Evolutionary conservation across 2,797 vertebrate species (phyloP).

Genomic region (Anisognathus igniventris): DNA sequence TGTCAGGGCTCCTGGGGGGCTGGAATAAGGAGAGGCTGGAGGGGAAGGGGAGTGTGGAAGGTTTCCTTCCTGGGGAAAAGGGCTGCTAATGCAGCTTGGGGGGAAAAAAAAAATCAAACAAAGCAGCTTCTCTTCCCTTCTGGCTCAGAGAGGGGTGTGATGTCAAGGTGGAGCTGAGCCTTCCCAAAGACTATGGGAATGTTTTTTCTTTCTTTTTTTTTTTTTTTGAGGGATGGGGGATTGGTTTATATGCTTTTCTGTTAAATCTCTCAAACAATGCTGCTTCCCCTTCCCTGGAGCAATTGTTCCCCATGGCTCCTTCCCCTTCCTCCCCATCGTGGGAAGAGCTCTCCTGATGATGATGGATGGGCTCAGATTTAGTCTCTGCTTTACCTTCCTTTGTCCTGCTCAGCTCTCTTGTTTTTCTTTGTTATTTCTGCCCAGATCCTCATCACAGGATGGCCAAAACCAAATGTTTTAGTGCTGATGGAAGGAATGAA

Average conservation of each 20-base stretch:
- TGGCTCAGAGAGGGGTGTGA: not conserved
- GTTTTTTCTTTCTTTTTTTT: not conserved
- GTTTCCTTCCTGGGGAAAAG: conserved; percentile 55
- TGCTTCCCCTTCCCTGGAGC: conserved; percentile 40
- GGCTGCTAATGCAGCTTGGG: not conserved
- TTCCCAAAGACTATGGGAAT: not conserved
- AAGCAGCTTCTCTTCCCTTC: conserved; percentile 11
- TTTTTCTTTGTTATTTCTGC: not conserved
- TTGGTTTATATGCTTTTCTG: not conserved
- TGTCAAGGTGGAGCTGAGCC: not conserved
- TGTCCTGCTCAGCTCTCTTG: not conserved
- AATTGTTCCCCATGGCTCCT: conserved; percentile 1
- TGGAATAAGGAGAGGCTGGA: not conserved
- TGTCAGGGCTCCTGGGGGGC: not conserved
- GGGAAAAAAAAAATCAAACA: not conserved
- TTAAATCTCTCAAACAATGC: conserved; percentile 4
- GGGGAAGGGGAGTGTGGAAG: not conserved
- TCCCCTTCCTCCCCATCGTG: not conserved
- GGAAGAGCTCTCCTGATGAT: not conserved
- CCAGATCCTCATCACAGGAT: not conserved
- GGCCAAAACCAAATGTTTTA: not conserved
- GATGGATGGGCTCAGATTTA: not conserved
- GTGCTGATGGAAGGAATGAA: not conserved
- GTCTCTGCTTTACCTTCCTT: not conserved
- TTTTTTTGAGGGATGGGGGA: not conserved